Percentiles rank a stretch among this genome's conserved stretches.
phyloP scores from a whole-genome alignment of 2,888 invertebrate species.

The Pardosa pseudoannulata region DNA sequence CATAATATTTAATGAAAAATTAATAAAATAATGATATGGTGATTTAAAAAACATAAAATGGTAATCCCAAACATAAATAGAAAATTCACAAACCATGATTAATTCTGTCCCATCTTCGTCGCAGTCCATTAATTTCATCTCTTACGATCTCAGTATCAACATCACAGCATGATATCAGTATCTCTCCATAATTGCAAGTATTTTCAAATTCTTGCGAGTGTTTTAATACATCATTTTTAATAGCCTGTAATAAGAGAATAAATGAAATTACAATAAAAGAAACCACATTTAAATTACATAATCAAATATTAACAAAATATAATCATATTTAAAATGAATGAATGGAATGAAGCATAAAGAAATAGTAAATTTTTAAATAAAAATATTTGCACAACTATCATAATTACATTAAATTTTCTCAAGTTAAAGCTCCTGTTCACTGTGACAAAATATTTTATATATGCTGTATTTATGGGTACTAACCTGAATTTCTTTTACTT shows the following conservation, averaged over 20 bases:
- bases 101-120: conserved; percentile 92
- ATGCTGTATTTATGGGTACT: no score
- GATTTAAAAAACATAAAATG: no score
- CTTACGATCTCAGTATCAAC: conserved; percentile 93
- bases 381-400: no score
- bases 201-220: conserved; percentile 95
- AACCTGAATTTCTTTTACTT: conserved; percentile 85
- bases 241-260: conserved; percentile 79
- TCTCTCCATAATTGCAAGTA: conserved; percentile 89
- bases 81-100: conserved; percentile 82
- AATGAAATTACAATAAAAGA: not conserved
- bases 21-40: no score
- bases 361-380: no score
- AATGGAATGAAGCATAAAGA: no score
- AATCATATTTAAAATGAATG: no score
- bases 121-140: conserved; percentile 87
- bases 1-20: no score
- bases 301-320: not conserved
- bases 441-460: no score
- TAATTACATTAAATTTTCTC: no score
- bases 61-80: no score
- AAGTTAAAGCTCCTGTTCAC: no score
- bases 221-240: conserved; percentile 95
- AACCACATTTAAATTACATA: not conserved
- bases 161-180: conserved; percentile 91